phyloP scores from a whole-genome alignment of 2,888 invertebrate species.

The Nomada fucata region DNA sequence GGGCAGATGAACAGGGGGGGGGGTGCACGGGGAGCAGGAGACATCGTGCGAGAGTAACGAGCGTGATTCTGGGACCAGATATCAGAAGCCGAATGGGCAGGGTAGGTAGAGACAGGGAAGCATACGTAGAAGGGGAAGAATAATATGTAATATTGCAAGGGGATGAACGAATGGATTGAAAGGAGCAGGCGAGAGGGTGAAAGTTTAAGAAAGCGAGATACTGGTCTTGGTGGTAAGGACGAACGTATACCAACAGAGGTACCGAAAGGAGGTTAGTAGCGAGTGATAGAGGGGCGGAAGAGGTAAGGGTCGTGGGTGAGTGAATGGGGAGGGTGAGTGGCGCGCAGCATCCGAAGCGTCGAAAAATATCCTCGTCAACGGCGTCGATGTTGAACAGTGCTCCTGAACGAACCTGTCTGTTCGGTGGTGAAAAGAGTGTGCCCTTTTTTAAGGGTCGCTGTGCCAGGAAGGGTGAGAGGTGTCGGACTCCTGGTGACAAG shows the following conservation, averaged over 20 bases:
- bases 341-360: slow-evolving; percentile 52
- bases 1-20: too few relatives aligned
- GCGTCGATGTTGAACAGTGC: slow-evolving; percentile 44
- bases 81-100: background rate
- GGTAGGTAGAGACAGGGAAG: background rate
- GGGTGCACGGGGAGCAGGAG: background rate
- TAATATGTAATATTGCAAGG: too few relatives aligned
- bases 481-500: slow-evolving; percentile 9
- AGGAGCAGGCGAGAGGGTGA: background rate
- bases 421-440: slow-evolving; percentile 33
- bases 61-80: background rate
- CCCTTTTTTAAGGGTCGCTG: slow-evolving; percentile 20
- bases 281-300: slow-evolving; percentile 15
- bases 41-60: background rate
- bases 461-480: slow-evolving; percentile 10
- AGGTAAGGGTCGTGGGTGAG: slow-evolving; percentile 15
- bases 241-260: slow-evolving; percentile 2
- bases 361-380: slow-evolving; percentile 26
- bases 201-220: background rate
- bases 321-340: slow-evolving; percentile 33
- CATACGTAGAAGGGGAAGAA: background rate
- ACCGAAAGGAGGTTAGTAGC: slow-evolving; percentile 45
- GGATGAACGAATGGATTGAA: background rate
- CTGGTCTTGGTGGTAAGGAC: background rate
- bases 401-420: slow-evolving; percentile 36